Evolutionary conservation across 1,140 invertebrate species (phyloP).

Genomic region (Argopecten irradians): DNA sequence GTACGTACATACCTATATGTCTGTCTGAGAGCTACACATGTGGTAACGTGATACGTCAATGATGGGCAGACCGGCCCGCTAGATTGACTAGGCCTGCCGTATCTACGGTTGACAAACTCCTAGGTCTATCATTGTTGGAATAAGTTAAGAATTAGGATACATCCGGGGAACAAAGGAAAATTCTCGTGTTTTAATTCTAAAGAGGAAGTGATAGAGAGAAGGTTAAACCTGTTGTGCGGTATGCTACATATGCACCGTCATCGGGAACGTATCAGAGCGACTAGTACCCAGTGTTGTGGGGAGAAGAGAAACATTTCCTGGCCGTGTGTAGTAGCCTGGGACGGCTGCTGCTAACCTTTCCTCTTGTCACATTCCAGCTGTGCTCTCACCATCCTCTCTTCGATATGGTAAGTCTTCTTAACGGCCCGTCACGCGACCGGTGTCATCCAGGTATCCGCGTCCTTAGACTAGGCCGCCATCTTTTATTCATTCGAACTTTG

Average conservation of each 20-base stretch:
- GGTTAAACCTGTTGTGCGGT: neutral
- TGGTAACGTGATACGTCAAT: neutral
- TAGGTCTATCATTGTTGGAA: neutral
- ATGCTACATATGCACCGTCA: neutral
- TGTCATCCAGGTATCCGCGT: neutral
- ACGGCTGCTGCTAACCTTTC: neutral
- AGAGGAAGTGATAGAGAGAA: neutral
- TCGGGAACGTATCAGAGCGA: neutral
- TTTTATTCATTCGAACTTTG: neutral
- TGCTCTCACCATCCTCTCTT: neutral
- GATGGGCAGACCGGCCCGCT: neutral
- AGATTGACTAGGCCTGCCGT: neutral
- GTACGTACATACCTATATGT: conserved; percentile 12
- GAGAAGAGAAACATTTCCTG: neutral
- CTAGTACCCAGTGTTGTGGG: neutral
- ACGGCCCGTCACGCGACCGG: neutral
- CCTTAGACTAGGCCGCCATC: neutral
- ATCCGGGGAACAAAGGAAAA: neutral
- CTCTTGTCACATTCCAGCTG: neutral
- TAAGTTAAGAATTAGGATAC: neutral
- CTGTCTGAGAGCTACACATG: neutral
- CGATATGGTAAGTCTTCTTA: neutral
- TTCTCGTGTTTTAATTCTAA: neutral
- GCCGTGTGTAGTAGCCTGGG: neutral
- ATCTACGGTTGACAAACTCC: neutral